These are phyloP conservation scores for Phasianus colchicus DNA, from an alignment of 2,113 vertebrate genomes.

Conservation along the genomic window DNA sequence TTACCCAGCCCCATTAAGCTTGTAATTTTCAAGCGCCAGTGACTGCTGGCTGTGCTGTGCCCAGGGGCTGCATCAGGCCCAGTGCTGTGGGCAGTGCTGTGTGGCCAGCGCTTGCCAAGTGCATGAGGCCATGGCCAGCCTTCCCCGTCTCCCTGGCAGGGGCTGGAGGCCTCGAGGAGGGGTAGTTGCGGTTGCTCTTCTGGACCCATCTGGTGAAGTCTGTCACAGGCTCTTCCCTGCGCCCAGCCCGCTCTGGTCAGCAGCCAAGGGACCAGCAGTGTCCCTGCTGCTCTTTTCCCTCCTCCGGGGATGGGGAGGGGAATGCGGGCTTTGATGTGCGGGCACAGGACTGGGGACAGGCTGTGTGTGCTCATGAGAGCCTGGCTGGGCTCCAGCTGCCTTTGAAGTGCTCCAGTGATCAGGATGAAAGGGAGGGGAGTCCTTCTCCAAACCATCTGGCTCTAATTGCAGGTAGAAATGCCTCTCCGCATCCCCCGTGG, in stretches of 20 bases:
- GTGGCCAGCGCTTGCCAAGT: not conserved
- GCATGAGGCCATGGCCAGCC: not conserved
- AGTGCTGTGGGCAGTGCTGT: rapidly evolving
- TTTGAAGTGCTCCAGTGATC: conserved; percentile 80
- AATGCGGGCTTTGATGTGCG: conserved; percentile 64
- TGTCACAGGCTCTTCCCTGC: not conserved
- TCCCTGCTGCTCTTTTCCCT: conserved; percentile 65
- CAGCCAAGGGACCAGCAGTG: conserved; percentile 61
- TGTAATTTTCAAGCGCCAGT: not conserved
- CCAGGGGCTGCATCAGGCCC: not conserved
- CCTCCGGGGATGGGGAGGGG: conserved; percentile 15
- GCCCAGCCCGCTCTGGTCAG: conserved; percentile 27
- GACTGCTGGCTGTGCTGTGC: not conserved
- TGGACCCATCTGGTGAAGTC: conserved; percentile 42
- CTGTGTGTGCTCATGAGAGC: conserved; percentile 72
- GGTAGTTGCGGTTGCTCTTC: not conserved
- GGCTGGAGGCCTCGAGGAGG: not conserved
- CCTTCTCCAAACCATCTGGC: conserved; percentile 77
- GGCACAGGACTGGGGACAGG: conserved; percentile 56
- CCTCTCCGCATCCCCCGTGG: conserved; percentile 21
- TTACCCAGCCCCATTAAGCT: not conserved
- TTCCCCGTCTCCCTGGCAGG: not conserved
- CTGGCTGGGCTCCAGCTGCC: conserved; percentile 68
- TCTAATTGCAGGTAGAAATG: conserved; percentile 80
- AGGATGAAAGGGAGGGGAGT: conserved; percentile 78